phyloP scores from a whole-genome alignment of 2,888 invertebrate species.

The Morinoia aosen region DNA sequence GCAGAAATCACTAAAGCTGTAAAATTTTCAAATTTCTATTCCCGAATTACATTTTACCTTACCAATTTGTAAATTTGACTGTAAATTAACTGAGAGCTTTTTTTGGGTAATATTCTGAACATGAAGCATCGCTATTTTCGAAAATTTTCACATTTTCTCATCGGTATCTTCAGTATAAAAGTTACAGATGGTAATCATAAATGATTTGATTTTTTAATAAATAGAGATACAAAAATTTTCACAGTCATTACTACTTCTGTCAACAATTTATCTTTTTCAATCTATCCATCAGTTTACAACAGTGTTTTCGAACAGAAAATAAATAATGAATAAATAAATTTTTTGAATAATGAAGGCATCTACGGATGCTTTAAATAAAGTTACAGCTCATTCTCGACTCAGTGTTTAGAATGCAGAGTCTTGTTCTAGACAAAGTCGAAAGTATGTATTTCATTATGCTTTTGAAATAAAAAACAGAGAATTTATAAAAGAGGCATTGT shows the following conservation, averaged over 20 bases:
- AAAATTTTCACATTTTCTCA: too few species aligned
- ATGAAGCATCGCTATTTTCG: too few species aligned
- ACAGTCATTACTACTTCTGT: not conserved
- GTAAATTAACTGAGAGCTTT: not conserved
- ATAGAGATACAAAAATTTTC: not conserved
- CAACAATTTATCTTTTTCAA: not conserved
- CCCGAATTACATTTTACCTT: not conserved
- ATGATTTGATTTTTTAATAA: not conserved
- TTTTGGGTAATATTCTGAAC: too few species aligned
- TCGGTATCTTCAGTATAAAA: too few species aligned
- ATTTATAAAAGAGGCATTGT: too few species aligned
- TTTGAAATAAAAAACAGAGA: too few species aligned
- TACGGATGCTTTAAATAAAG: too few species aligned
- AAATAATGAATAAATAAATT: too few species aligned
- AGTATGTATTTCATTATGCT: too few species aligned
- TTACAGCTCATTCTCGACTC: not conserved
- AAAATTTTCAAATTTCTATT: not conserved
- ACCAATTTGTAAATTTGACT: not conserved
- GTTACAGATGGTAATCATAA: not conserved
- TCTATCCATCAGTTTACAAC: not conserved
- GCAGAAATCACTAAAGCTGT: not conserved
- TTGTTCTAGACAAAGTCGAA: not conserved
- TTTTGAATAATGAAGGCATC: too few species aligned
- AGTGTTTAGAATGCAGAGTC: not conserved
- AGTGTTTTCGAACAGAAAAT: not conserved